Conservation (phyloP, 2,888 invertebrate species). For the Malthinus seriepunctatus region DNA sequence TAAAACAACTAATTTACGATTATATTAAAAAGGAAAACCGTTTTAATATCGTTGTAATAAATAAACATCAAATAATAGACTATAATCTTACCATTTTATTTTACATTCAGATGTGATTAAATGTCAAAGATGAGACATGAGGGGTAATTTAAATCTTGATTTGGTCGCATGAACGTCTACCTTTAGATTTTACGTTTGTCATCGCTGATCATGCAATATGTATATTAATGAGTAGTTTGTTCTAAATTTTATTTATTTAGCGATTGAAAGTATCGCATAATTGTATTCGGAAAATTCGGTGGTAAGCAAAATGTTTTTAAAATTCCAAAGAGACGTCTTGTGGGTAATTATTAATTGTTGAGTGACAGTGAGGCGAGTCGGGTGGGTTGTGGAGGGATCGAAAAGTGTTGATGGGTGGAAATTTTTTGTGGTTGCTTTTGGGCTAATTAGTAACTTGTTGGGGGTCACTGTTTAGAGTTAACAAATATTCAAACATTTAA, state of each 20-base stretch:
- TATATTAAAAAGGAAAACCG: neutral
- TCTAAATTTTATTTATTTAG: slow-evolving; percentile 36
- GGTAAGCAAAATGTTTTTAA: slow-evolving; percentile 6
- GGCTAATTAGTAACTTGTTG: slow-evolving; percentile 4
- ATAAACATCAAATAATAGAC: slow-evolving; percentile 24
- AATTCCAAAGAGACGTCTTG: neutral
- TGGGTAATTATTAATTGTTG: too few species aligned
- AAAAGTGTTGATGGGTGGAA: neutral
- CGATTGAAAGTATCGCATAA: slow-evolving; percentile 20
- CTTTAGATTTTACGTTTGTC: slow-evolving; percentile 31
- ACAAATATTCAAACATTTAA: slow-evolving; percentile 23
- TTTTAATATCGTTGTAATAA: slow-evolving; percentile 11
- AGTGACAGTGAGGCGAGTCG: neutral
- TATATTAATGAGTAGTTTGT: slow-evolving; percentile 39
- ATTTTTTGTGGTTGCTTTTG: neutral
- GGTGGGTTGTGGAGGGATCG: neutral
- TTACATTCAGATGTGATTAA: slow-evolving; percentile 29
- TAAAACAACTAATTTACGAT: too few species aligned
- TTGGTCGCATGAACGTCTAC: slow-evolving; percentile 30
- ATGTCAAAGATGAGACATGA: slow-evolving; percentile 31
- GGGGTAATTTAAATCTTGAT: slow-evolving; percentile 31
- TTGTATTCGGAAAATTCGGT: slow-evolving; percentile 5
- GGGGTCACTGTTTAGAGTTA: slow-evolving; percentile 15
- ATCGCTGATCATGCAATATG: slow-evolving; percentile 40
- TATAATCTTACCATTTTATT: slow-evolving; percentile 19